Percentiles rank a stretch among this genome's conserved stretches.
Evolutionary conservation across 1,140 invertebrate species (phyloP).

Genomic region (Chymomyza costata): DNA sequence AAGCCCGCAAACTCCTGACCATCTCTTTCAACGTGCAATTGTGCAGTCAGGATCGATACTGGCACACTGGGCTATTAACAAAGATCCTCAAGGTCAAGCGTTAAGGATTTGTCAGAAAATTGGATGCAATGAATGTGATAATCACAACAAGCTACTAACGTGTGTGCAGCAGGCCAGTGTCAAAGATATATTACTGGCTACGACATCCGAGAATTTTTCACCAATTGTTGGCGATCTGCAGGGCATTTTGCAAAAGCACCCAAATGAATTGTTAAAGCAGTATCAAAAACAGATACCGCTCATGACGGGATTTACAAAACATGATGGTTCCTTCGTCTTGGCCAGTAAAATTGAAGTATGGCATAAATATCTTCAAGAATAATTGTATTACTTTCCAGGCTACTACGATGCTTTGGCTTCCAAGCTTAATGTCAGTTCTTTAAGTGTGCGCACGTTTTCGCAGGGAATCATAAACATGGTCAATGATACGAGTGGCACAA

Average conservation of each 20-base stretch:
- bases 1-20: constrained; percentile 47
- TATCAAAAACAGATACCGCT: constrained; percentile 40
- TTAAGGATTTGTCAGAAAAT: constrained; percentile 41
- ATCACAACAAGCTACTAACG: constrained; percentile 16
- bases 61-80: constrained; percentile 49
- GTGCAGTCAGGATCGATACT: constrained; percentile 70
- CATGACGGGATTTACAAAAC: constrained; percentile 67
- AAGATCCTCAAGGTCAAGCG: constrained; percentile 43
- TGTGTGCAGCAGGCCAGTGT: constrained; percentile 45
- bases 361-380: too few species aligned
- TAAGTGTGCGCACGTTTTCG: constrained; percentile 50
- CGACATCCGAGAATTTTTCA: constrained; percentile 42
- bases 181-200: constrained; percentile 36
- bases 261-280: constrained; percentile 31
- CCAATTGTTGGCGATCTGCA: constrained; percentile 51
- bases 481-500: constrained; percentile 38
- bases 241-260: constrained; percentile 50
- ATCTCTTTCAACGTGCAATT: constrained; percentile 56
- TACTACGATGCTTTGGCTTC: constrained; percentile 43
- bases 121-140: constrained; percentile 35
- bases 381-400: constrained; percentile 16
- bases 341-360: constrained; percentile 31
- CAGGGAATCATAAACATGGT: constrained; percentile 32
- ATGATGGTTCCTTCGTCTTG: constrained; percentile 66
- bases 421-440: constrained; percentile 32